Base-by-base conservation (phyloP, 2,113 vertebrate genomes). In the Brevimyrus niger region DNA sequence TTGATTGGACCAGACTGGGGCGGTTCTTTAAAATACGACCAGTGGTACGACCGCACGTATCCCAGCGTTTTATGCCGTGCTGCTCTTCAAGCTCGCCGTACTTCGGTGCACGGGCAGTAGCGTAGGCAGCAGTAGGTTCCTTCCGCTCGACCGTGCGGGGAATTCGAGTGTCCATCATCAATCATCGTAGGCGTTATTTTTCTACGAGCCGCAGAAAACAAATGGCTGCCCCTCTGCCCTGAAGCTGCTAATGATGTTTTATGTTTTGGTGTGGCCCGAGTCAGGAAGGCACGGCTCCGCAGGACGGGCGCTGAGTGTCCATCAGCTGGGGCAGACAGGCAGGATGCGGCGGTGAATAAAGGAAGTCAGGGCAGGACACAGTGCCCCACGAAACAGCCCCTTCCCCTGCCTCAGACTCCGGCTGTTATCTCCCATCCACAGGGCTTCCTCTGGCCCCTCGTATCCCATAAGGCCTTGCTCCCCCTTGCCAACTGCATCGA, bases 341-440 rank as follows among this genome's bases (percentile, higher is more conserved):
- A 96, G 95, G 96, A 96, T 94, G 92, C 76, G 91, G 92, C 91
- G 95, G 95, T 96, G 96, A 95, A 95, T 96, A 96, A 94, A 96
- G 96, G 96, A 96, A 96, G 94, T 94, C 92, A 90, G 95, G 94
- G 94, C 95, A 95, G 94, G 92, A 94, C 93, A 92, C 93, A 92
- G 92, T 92, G 93, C 93, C 93, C 91, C 90, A 90, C 90, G 92
- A 91, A 91, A 90, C 93, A 53, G 50, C 85, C 85, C 31, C 91
- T 91, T 92, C 90, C 73, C 88, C 92, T 85, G 90, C 50, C 47
- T 89, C 90, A 89, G 76, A 89, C 83, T 65, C 46, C 35, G 88
- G 51, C 91, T 92, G 95, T 96, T 96, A 96, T 96, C 96, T 96
- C 91, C 94, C 93, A 90, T 89, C 91, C 91, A 90, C 96, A 96